Evolutionary conservation across 2,113 vertebrate species (phyloP), one percentile per base, ranked within the genome.

Genomic region (Pavo muticus): DNA sequence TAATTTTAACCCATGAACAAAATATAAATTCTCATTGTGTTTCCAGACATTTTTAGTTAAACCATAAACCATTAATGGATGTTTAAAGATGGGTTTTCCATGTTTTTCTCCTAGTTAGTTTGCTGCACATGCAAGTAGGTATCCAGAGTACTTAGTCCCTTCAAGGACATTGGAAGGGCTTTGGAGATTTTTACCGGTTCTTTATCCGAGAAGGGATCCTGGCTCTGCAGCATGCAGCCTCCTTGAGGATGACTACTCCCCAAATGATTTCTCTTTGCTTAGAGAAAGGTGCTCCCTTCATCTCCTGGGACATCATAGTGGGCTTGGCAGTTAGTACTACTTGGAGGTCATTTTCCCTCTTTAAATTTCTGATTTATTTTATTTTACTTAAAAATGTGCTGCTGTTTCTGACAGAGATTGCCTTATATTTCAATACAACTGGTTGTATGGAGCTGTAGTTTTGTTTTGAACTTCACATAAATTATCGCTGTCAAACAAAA

Each of bases 31-130:
- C 15, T 32, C 29, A 37, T 60, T 79, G 17, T n/a, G 8, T 92
- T 90, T 94, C 78, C 78, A 93, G 67, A 12, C 54, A 35, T 91
- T 90, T 94, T 95, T 94, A 92, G 54, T 87, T 83, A 94, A 83
- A 50, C 84, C 74, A 83, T 81, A 94, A 92, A 61, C 59, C 67
- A 76, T 94, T 93, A 87, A 91, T 83, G 84, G 20, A 37, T 82
- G n/a, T 92, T 94, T 70, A 63, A 91, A 94, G 45, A 59, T 84
- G 20, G 13, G 25, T 21, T 25, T 70, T 96, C 71, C 0, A 0
- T 54, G 59, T 91, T 91, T 91, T 92, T 21, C 20, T 80, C 3
- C 74, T 87, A 45, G 15, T 65, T 90, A 64, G 5, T 57, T 88
- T 93, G 52, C 70, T 87, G n/a, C 27, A 45, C 59, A 1, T 91